Base-by-base conservation (phyloP, 2,797 vertebrate genomes). In the Spondyliosoma cantharus region DNA sequence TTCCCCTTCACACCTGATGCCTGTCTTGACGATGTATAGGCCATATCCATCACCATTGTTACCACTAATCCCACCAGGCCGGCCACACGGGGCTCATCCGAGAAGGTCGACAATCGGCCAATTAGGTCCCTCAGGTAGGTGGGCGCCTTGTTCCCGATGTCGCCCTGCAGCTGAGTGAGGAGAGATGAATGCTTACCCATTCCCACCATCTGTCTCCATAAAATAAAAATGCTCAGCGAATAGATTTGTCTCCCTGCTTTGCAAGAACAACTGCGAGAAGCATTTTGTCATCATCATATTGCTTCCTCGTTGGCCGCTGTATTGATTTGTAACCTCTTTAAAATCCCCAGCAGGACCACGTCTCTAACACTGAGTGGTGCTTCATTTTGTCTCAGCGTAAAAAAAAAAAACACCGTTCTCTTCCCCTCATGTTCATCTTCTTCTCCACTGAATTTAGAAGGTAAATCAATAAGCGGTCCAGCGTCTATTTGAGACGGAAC, bases 101-200 rank as follows among this genome's bases (percentile, higher is more conserved):
- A 88, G 90, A 94, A 93, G 64, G 87, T 61, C 0, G 88, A 82
- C 74, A 94, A 32, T 27, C 91, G 88, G 27, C 89, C 83, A 24
- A 95, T 93, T 83, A 95, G 87, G 46, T 95, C 94, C 86, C 24
- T 94, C 50, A 94, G 85, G 80, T 94, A 94, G 32, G 90, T 52
- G 6, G 94, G 94, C 1, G 77, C 91, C 52, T 50, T 85, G 59
- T 43, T 88, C 50, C 90, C 91, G 3, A 95, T 77, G 83, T 92
- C 66, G 0, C 69, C 73, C 83, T 93, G 92, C 69, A 94, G 64
- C 91, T 92, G 77, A 7, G 0, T 49, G 24, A 75, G 49, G 24
- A 53, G 14, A 76, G 57, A 64, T 14, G n/a, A 69, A 22, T 3
- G 1, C 29, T 3, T 25, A 14, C 7, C 22, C 20, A 53, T 75